A percentile compares a stretch with the other conserved stretches of the same genome.
Conservation (phyloP, 2,888 invertebrate genomes). For the Oligia strigilis region DNA sequence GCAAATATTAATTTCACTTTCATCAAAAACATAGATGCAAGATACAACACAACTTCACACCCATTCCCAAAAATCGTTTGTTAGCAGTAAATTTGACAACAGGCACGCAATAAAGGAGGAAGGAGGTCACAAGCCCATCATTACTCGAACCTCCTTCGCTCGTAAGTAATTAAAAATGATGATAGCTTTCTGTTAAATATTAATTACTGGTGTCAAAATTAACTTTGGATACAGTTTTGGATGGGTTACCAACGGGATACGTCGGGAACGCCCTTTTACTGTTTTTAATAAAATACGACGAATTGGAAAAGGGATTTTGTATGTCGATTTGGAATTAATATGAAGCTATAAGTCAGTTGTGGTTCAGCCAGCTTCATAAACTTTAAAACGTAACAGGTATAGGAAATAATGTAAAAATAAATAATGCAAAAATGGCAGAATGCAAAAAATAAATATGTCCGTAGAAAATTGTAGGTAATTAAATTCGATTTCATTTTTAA, state of each 20-base stretch:
- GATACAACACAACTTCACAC: conserved; percentile 2
- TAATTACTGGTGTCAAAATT: conserved; percentile 78
- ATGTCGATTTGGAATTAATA: background rate
- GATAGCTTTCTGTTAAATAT: conserved; percentile 79
- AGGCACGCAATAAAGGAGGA: conserved; percentile 48
- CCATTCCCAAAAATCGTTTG: conserved; percentile 25
- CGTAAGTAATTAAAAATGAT: conserved; percentile 78
- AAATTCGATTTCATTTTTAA: too few species aligned
- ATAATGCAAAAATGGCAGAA: background rate
- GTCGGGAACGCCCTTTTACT: conserved; percentile 43
- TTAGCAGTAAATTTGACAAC: conserved; percentile 57
- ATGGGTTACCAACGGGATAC: conserved; percentile 42
- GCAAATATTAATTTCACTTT: background rate
- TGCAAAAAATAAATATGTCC: background rate
- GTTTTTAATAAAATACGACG: conserved; percentile 10
- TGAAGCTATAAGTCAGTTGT: background rate
- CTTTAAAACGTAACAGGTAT: too few species aligned
- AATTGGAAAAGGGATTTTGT: background rate
- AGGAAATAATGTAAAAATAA: background rate
- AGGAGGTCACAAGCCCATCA: conserved; percentile 53
- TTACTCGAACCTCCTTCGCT: conserved; percentile 60
- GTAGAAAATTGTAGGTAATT: too few species aligned
- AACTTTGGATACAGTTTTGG: conserved; percentile 59
- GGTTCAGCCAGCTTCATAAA: background rate
- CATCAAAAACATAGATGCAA: background rate